A percentile compares a stretch with the other conserved stretches of the same genome.
Conservation (phyloP, 92 coral and sea anemone genomes). For the Pocillopora grandis region DNA sequence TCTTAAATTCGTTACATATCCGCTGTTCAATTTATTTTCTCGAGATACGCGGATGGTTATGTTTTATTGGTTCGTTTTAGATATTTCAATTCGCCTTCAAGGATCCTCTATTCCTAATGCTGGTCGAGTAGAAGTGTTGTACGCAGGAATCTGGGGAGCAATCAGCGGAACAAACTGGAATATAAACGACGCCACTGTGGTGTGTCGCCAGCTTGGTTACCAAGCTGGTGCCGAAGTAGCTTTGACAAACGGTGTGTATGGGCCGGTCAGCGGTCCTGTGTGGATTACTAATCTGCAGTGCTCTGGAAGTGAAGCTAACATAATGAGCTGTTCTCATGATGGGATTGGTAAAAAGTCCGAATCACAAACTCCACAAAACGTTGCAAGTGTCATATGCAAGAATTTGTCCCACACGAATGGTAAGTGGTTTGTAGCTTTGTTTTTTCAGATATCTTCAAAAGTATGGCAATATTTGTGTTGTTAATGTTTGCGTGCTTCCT, state of each 20-base stretch:
- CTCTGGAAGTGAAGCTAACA: constrained; percentile 12
- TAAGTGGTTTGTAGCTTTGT: neutral
- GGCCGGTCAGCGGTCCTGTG: constrained; percentile 11
- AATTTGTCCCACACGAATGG: neutral
- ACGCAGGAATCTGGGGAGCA: constrained; percentile 43
- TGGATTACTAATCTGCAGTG: constrained; percentile 25
- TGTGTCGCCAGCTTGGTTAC: constrained; percentile 41
- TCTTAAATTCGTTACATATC: too few relatives aligned
- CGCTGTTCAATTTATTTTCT: too few relatives aligned
- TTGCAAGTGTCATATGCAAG: constrained; percentile 15
- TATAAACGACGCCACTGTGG: constrained; percentile 28
- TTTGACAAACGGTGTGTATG: neutral
- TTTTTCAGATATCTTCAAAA: neutral
- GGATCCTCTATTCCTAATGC: constrained; percentile 12
- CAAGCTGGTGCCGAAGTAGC: constrained; percentile 18
- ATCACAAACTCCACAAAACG: neutral
- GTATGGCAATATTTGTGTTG: neutral
- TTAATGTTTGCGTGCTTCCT: too few relatives aligned
- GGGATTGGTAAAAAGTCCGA: constrained; percentile 25
- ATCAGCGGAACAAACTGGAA: constrained; percentile 15
- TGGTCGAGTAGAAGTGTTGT: constrained; percentile 30
- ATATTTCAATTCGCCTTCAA: constrained; percentile 21
- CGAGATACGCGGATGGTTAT: neutral
- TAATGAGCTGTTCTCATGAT: constrained; percentile 7
- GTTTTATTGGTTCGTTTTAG: neutral